Percentiles rank a stretch among this genome's conserved stretches.
These are phyloP conservation scores for Laspeyria flexula DNA, from an alignment of 2,888 invertebrate genomes.

Conservation along the genomic window DNA sequence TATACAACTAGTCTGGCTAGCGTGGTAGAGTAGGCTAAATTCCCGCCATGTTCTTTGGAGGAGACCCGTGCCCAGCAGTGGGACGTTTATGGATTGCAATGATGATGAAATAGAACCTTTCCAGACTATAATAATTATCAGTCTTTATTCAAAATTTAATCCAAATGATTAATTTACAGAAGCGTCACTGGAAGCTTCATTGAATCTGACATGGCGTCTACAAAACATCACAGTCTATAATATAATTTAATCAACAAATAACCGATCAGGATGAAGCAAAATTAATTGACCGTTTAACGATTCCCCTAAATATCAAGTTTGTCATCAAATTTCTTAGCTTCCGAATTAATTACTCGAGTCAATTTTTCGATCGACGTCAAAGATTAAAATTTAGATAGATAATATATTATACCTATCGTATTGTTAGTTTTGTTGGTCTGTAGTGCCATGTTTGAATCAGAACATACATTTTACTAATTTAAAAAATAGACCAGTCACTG, in stretches of 20 bases:
- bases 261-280: conserved; percentile 47
- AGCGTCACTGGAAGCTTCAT: background rate
- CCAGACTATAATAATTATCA: background rate
- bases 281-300: conserved; percentile 60
- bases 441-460: too few relatives aligned
- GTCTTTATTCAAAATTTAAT: background rate
- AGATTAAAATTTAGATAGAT: conserved; percentile 33
- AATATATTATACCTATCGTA: background rate
- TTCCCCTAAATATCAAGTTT: conserved; percentile 55
- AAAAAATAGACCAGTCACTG: too few relatives aligned
- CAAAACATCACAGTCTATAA: conserved; percentile 15
- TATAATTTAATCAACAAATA: conserved; percentile 35
- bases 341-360: conserved; percentile 52
- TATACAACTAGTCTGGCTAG: too few relatives aligned
- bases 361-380: conserved; percentile 55
- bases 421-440: too few relatives aligned
- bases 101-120: too few relatives aligned
- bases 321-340: conserved; percentile 54
- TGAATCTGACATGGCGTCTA: conserved; percentile 2
- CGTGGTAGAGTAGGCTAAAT: too few relatives aligned
- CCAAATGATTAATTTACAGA: conserved; percentile 1
- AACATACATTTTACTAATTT: too few relatives aligned
- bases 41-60: too few relatives aligned
- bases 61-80: too few relatives aligned
- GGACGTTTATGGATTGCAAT: too few relatives aligned